Evolutionary conservation across 2,888 invertebrate genomes (phyloP).

Genomic region (Loripinus fragilis): DNA sequence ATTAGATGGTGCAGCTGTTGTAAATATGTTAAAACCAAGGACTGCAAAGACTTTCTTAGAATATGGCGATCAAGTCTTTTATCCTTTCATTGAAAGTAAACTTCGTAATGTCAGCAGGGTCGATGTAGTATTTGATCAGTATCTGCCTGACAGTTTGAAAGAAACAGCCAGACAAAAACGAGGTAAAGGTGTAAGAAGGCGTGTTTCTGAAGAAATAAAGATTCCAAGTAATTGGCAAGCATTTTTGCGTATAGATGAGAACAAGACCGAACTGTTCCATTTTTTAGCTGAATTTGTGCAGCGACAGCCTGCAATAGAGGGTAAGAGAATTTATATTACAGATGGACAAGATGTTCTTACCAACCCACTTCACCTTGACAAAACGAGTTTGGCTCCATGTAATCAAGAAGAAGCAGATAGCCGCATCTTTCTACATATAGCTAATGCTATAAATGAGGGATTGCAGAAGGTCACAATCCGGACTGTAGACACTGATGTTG

Average conservation of each 20-base stretch:
- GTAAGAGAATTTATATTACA: background rate
- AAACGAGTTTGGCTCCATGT: conserved; percentile 32
- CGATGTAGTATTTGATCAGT: too few species aligned
- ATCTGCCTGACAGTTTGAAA: conserved; percentile 50
- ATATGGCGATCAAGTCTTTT: background rate
- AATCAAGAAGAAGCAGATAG: conserved; percentile 57
- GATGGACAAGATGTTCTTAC: conserved; percentile 4
- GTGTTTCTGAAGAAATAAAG: conserved; percentile 39
- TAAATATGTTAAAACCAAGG: background rate
- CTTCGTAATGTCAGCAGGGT: background rate
- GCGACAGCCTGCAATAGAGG: background rate
- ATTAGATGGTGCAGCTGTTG: conserved; percentile 3
- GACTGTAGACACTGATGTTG: conserved; percentile 52
- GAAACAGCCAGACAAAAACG: conserved; percentile 43
- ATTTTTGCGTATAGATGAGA: conserved; percentile 41
- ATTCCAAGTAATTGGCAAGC: conserved; percentile 48
- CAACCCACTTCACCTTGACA: background rate
- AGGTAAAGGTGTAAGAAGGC: conserved; percentile 36
- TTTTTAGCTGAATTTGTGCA: conserved; percentile 45
- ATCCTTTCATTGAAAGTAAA: background rate
- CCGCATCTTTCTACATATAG: conserved; percentile 33
- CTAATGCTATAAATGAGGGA: conserved; percentile 27
- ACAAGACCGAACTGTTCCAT: conserved; percentile 54
- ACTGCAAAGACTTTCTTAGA: background rate
- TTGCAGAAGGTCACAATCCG: conserved; percentile 27